Evolutionary conservation across 2,888 invertebrate species (phyloP).

Genomic region (Tubulanus polymorphus): DNA sequence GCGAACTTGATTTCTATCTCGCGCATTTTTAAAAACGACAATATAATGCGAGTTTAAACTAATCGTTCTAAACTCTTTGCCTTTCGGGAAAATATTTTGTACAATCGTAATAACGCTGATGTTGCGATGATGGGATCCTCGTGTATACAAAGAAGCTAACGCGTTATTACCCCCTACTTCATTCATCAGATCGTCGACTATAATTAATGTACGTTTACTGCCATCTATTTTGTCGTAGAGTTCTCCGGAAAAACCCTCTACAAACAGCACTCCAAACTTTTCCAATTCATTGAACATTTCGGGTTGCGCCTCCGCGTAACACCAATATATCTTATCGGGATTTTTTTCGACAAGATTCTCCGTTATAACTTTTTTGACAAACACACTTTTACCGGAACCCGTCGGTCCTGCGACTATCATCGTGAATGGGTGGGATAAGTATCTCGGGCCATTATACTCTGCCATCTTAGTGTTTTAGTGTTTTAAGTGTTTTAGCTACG

Average conservation of each 20-base stretch:
- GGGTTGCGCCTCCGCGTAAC: not conserved
- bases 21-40: conserved; percentile 11
- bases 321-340: not conserved
- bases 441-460: too few species aligned
- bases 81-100: conserved; percentile 16
- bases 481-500: too few species aligned
- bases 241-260: not conserved
- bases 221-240: not conserved
- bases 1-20: conserved; percentile 13
- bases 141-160: conserved; percentile 12
- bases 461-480: too few species aligned
- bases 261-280: not conserved
- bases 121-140: conserved; percentile 11
- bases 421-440: not conserved
- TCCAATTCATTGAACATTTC: not conserved
- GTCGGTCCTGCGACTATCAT: conserved; percentile 9
- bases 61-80: conserved; percentile 14
- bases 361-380: conserved; percentile 6
- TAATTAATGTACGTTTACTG: not conserved
- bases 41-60: conserved; percentile 14
- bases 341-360: not conserved
- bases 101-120: conserved; percentile 16
- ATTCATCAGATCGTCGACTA: conserved; percentile 14
- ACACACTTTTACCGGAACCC: conserved; percentile 14
- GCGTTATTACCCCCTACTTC: conserved; percentile 4